Evolutionary conservation across 2,113 vertebrate species (phyloP).

Genomic region (Phalacrocorax brasilianus): DNA sequence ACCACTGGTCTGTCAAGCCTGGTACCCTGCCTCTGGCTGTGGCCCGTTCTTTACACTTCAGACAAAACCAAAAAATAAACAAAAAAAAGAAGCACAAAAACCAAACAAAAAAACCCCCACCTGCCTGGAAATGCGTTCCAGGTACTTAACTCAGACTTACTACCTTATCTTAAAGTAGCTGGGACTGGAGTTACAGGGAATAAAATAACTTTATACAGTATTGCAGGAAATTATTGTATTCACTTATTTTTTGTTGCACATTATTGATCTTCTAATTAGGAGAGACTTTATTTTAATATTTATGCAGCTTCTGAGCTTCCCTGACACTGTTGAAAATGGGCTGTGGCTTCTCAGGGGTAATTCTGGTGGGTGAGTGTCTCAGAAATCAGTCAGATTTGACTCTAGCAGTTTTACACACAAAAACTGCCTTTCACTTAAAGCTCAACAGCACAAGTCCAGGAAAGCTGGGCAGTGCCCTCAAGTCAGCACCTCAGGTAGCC

Average conservation of each 20-base stretch:
- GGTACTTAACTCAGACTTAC: neutral
- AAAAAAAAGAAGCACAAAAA: neutral
- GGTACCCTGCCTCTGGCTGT: constrained; percentile 51
- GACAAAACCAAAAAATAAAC: neutral
- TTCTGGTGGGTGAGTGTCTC: neutral
- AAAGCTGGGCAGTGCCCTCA: neutral
- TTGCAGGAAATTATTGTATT: neutral
- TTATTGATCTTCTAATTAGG: neutral
- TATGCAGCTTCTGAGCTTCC: neutral
- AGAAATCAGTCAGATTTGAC: neutral
- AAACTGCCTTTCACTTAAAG: neutral
- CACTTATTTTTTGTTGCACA: neutral
- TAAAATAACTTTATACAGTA: neutral
- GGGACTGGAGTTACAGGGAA: neutral
- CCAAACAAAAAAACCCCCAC: neutral
- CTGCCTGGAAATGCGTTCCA: constrained; percentile 12
- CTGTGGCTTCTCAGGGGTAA: neutral
- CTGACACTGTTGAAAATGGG: neutral
- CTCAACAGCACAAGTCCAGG: neutral
- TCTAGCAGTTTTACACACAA: neutral
- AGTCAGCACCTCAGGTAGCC: neutral
- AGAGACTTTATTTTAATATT: neutral
- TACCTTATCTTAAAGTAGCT: neutral
- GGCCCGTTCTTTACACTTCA: constrained; percentile 22
- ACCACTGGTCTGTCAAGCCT: constrained; percentile 53